Conservation (phyloP, 1,140 invertebrate species). For the Brachionus koreanus region DNA sequence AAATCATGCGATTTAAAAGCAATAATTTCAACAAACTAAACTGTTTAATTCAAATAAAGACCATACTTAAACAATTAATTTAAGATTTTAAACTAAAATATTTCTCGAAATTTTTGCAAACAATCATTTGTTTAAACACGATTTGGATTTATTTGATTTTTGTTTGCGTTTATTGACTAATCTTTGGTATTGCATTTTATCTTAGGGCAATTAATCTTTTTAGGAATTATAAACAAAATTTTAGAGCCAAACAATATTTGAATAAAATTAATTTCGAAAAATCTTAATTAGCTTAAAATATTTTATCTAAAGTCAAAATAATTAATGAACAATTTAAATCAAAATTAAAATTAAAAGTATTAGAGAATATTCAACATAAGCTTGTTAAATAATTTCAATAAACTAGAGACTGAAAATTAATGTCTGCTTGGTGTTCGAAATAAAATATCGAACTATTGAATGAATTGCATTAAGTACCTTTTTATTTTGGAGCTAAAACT, state of each 20-base stretch:
- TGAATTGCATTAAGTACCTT: not conserved
- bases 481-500: not conserved
- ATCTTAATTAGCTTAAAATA: not conserved
- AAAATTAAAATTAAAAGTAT: no score
- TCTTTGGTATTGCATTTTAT: not conserved
- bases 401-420: not conserved
- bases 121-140: not conserved
- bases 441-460: not conserved
- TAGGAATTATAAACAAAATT: not conserved
- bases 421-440: not conserved
- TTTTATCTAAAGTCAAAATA: no score
- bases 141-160: not conserved
- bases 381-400: no score
- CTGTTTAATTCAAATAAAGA: not conserved
- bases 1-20: not conserved
- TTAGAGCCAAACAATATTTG: not conserved
- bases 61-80: no score
- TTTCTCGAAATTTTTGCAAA: not conserved
- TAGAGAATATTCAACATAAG: no score
- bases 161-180: not conserved
- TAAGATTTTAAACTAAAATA: not conserved
- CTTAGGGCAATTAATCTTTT: not conserved
- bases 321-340: no score
- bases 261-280: not conserved
- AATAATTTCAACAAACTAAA: not conserved